These are phyloP conservation scores for Lagopus leucura DNA, from an alignment of 2,113 vertebrate species.

Conservation along the genomic window DNA sequence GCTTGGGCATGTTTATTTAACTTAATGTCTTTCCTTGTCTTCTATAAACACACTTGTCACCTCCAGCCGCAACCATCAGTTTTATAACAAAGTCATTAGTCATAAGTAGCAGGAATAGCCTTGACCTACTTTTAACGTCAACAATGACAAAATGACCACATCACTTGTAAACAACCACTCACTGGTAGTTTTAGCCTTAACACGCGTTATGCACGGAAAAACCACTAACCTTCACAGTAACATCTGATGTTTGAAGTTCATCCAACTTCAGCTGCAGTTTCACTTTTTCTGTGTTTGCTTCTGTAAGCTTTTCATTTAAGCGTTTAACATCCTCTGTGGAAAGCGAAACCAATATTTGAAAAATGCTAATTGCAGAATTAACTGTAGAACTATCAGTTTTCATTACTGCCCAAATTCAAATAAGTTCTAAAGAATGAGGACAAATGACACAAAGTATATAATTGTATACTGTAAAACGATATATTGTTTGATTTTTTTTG, in stretches of 20 bases:
- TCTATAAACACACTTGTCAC: neutral
- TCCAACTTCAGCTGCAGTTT: constrained; percentile 91
- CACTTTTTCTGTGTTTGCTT: constrained; percentile 86
- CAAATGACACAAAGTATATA: neutral
- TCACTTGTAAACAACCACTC: neutral
- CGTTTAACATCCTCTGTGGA: constrained; percentile 89
- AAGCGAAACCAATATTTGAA: neutral
- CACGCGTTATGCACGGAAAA: fast-evolving
- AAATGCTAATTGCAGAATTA: neutral
- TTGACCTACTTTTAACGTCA: neutral
- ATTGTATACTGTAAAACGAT: neutral
- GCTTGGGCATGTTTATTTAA: neutral
- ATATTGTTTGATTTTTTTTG: no score
- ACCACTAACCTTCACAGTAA: constrained; percentile 88
- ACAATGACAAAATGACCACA: neutral
- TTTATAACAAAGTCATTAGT: neutral
- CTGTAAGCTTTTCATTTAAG: constrained; percentile 89
- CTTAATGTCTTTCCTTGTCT: neutral
- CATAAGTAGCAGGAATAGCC: neutral
- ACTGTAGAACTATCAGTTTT: neutral
- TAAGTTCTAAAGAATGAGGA: neutral
- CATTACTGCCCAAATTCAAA: neutral
- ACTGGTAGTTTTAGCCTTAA: neutral
- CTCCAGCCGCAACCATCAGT: neutral
- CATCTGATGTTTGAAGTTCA: constrained; percentile 93